phyloP scores from a whole-genome alignment of 2,113 vertebrate species.

The Podiceps cristatus region DNA sequence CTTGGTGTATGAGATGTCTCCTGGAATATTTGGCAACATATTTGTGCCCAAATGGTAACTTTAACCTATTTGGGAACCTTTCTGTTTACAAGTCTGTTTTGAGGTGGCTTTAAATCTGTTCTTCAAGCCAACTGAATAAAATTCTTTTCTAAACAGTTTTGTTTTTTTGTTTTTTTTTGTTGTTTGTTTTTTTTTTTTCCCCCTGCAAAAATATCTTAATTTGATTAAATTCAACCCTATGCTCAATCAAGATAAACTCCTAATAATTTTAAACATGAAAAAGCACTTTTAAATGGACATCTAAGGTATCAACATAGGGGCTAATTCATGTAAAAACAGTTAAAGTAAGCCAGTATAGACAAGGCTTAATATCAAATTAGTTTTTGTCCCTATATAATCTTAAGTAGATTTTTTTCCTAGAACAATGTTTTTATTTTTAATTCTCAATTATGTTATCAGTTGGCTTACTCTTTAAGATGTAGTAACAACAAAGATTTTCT shows the following conservation, averaged over 20 bases:
- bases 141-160: not conserved
- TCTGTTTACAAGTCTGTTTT: not conserved
- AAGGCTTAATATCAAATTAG: not conserved
- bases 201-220: not conserved
- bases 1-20: not conserved
- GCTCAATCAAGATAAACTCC: not conserved
- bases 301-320: not conserved
- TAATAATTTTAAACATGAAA: not conserved
- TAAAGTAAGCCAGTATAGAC: not conserved
- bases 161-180: not conserved
- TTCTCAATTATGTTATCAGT: not conserved
- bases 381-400: not conserved
- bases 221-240: not conserved
- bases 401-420: not conserved
- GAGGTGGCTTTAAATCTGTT: not conserved
- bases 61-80: not conserved
- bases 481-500: not conserved
- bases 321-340: not conserved
- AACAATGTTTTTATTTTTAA: not conserved
- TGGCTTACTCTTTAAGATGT: not conserved
- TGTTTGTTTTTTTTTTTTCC: not conserved
- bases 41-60: not conserved
- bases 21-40: not conserved
- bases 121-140: not conserved
- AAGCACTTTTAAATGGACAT: not conserved